A percentile compares a stretch with the other conserved stretches of the same genome.
Conservation (phyloP, 2,113 vertebrate species). For the Falco punctatus region DNA sequence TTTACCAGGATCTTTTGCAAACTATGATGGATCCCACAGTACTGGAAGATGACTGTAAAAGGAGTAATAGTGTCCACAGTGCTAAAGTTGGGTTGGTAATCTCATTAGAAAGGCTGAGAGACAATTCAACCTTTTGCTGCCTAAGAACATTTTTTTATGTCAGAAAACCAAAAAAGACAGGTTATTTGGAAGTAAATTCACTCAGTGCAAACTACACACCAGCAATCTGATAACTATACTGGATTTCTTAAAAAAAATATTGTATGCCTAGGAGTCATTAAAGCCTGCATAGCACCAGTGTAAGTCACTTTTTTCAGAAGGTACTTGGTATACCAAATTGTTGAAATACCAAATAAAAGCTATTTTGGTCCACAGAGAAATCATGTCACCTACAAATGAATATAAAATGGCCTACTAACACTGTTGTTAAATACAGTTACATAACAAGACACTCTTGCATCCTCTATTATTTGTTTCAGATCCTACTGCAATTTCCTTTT, state of each 20-base stretch:
- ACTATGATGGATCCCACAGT: neutral
- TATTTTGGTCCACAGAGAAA: neutral
- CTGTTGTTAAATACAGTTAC: neutral
- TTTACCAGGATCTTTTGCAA: neutral
- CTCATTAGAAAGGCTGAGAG: neutral
- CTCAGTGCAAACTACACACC: neutral
- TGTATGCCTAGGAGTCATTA: neutral
- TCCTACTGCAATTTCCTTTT: neutral
- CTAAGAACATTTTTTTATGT: neutral
- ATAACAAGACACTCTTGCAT: neutral
- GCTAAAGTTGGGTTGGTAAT: neutral
- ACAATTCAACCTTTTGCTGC: rapidly evolving
- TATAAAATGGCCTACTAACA: neutral
- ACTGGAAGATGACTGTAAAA: neutral
- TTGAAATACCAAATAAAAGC: neutral
- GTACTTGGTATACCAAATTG: neutral
- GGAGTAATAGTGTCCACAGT: neutral
- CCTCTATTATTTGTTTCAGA: neutral
- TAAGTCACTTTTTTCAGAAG: neutral
- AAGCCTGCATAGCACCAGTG: neutral
- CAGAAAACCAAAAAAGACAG: neutral
- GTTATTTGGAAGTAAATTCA: neutral
- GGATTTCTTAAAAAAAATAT: neutral
- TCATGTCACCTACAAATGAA: neutral
- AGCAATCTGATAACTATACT: neutral